Evolutionary conservation across 2,888 invertebrate species (phyloP).

Genomic region (Eupeodes latifasciatus): DNA sequence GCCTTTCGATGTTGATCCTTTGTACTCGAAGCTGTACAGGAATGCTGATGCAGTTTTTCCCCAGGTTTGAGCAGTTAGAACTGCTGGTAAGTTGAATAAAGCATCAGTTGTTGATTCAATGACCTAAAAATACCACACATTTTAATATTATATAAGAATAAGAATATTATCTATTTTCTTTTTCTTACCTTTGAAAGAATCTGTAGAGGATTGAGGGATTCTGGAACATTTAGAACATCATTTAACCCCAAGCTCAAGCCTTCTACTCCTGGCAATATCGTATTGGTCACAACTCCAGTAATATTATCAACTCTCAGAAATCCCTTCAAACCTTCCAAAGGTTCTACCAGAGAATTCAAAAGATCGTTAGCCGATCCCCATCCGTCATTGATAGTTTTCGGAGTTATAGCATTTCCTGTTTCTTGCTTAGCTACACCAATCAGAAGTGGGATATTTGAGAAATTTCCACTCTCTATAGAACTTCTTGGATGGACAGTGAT

Average conservation of each 20-base stretch:
- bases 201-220: conserved; percentile 79
- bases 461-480: conserved; percentile 86
- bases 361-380: conserved; percentile 82
- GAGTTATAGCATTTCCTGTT: conserved; percentile 84
- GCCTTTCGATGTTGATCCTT: conserved; percentile 87
- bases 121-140: conserved; percentile 76
- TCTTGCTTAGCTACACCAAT: conserved; percentile 91
- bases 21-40: conserved; percentile 91
- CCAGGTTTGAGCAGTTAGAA: conserved; percentile 90
- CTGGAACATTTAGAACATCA: conserved; percentile 81
- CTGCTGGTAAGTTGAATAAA: conserved; percentile 91
- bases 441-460: conserved; percentile 87
- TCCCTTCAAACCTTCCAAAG: conserved; percentile 78
- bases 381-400: conserved; percentile 79
- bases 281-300: conserved; percentile 80
- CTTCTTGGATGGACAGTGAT: conserved; percentile 87
- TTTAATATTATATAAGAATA: not conserved
- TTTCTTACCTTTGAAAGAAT: conserved; percentile 80
- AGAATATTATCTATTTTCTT: not conserved
- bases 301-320: conserved; percentile 81
- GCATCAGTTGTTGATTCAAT: conserved; percentile 87
- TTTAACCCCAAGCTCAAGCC: conserved; percentile 79
- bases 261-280: conserved; percentile 80
- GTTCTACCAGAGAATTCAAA: conserved; percentile 79
- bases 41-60: conserved; percentile 87